Evolutionary conservation across 2,797 vertebrate species (phyloP).

Genomic region (Okamejei kenojei): DNA sequence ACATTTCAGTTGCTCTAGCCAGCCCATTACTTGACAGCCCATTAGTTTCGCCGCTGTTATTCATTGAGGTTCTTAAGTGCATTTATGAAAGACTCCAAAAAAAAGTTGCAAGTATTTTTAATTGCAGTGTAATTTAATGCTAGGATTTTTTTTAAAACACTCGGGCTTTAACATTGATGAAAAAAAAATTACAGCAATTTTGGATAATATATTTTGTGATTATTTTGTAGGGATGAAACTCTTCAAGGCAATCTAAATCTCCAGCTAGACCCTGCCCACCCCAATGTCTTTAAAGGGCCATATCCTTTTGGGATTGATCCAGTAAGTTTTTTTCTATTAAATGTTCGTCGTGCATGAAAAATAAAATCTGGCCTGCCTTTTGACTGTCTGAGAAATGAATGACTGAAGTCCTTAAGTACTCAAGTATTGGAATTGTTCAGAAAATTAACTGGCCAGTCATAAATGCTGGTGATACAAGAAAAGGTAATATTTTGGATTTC

Average conservation of each 20-base stretch:
- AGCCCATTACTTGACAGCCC: neutral
- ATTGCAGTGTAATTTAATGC: neutral
- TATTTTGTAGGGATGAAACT: constrained; percentile 56
- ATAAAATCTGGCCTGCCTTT: constrained; percentile 37
- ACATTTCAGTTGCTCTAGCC: neutral
- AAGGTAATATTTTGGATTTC: too few species aligned
- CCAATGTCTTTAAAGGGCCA: constrained; percentile 80
- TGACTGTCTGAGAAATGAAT: too few species aligned
- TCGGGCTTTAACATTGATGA: neutral
- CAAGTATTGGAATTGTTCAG: neutral
- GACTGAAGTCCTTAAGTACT: too few species aligned
- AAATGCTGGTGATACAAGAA: too few species aligned
- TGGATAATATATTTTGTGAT: neutral
- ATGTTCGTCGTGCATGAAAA: constrained; percentile 31
- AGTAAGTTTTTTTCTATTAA: constrained; percentile 43
- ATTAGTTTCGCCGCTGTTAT: neutral
- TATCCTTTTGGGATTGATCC: constrained; percentile 96
- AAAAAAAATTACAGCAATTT: neutral
- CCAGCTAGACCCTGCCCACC: constrained; percentile 75
- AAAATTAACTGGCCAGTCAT: too few species aligned
- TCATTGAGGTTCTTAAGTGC: neutral
- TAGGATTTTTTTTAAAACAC: neutral
- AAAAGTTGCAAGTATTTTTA: neutral
- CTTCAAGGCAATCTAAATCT: constrained; percentile 61
- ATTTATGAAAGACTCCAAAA: neutral